Evolutionary conservation across 92 coral and sea anemone species (phyloP).

Genomic region (Palythoa grandis): DNA sequence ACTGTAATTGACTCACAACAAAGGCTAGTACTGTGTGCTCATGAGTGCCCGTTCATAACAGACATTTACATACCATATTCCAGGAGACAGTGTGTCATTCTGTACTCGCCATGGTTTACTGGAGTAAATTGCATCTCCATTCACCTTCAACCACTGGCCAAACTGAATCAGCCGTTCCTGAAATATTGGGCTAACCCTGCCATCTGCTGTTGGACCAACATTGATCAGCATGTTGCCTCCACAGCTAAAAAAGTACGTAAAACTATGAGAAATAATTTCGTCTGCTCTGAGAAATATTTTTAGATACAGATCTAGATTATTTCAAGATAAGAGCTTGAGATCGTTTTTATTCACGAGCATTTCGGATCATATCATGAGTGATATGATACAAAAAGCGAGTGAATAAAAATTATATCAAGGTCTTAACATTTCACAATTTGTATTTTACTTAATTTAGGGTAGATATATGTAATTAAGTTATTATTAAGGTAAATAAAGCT

Average conservation of each 20-base stretch:
- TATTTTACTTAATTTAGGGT: no score
- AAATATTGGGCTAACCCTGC: conserved; percentile 83
- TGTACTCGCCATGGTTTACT: conserved; percentile 94
- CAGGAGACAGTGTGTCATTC: conserved; percentile 79
- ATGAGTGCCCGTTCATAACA: no score
- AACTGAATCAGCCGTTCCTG: conserved; percentile 91
- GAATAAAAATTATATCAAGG: no score
- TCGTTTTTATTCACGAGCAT: no score
- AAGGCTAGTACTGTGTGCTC: no score
- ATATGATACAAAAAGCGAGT: no score
- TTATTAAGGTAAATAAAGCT: no score
- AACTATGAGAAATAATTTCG: neutral
- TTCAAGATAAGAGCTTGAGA: no score
- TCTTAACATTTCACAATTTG: no score
- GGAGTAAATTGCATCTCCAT: conserved; percentile 91
- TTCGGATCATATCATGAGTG: no score
- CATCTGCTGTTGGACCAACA: conserved; percentile 94
- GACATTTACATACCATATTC: conserved; percentile 68
- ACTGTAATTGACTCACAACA: no score
- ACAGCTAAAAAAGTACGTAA: conserved; percentile 61
- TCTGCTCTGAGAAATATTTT: neutral
- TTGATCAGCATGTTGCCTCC: conserved; percentile 94
- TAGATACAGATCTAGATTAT: neutral
- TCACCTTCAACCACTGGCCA: conserved; percentile 93
- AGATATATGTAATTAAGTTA: no score